Base-by-base conservation (phyloP, 2,888 invertebrate genomes). In the Cepaea hortensis region DNA sequence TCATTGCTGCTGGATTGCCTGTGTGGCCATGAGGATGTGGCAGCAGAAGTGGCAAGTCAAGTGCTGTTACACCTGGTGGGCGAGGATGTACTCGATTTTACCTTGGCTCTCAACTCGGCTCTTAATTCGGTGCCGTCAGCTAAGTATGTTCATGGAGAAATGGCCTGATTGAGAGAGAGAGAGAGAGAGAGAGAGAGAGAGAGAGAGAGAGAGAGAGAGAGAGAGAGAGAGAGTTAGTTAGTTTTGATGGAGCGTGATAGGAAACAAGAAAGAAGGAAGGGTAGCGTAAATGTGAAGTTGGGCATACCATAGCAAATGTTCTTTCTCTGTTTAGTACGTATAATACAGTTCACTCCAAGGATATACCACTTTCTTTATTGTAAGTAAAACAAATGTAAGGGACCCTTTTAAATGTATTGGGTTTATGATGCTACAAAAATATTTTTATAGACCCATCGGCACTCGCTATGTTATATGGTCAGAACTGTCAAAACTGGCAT, bases 131-230 rank as follows among this genome's bases (percentile, higher is more conserved):
- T 72, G n/a, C 86, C 86, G 4, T 82, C 82, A 20, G 81, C 72
- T 48, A 82, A 70, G 86, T 86, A 82, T 13, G 81, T 81, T 23
- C 9, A 11, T 0, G 7, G 11, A n/a, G 68, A 20, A n/a, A n/a
- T 68, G 5, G 68, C 3, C 55, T 55, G 7, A 9, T 50, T 76
- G 35, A 35, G 35, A 73, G 73, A 73, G 73, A 35, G 35, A 73
- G 23, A 73, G 35, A 73, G 35, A 20, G n/a, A n/a, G n/a, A 68
- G n/a, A 20, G n/a, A n/a, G 5, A 68, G 68, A 20, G n/a, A 68
- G n/a, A 68, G 68, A 68, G 68, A n/a, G n/a, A n/a, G 13, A 68
- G 68, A n/a, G n/a, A n/a, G n/a, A n/a, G 68, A 75, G 91, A 91
- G 81, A 86, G 91, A 82, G 20, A 50, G 48, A 48, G 48, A 50